Evolutionary conservation across 1,140 invertebrate species (phyloP), one percentile per base, ranked within the genome.

Genomic region (Aphis craccivora): DNA sequence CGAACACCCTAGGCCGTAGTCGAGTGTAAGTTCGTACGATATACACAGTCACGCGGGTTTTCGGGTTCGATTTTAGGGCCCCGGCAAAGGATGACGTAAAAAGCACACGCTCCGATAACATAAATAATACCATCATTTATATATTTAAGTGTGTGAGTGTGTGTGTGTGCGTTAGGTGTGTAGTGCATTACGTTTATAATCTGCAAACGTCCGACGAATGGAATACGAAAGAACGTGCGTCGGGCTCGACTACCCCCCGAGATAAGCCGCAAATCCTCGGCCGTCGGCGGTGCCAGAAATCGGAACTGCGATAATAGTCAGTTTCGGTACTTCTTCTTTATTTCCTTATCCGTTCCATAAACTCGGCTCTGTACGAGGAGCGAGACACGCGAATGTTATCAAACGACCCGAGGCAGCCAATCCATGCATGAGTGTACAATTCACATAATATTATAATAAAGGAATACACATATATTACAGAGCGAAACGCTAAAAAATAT

Each of bases 261-360:
- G 53, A 90, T 90, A 90, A 90, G 89, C 89, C 53, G 25, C 55
- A 60, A 60, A 60, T 60, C 89, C 53, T 90, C 30, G 11, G 89
- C 53, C 89, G 37, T 53, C 37, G 88, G 87, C 87, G 51, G 51
- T 55, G n/a, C 88, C 51, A 55, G 51, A 35, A 90, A 55, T 53
- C 89, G 89, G 37, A 53, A 89, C 37, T 6, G 37, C 35, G 51
- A 60, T 60, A 55, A 67, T 18, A 9, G 23, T 9, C 30, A 67
- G 89, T 90, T 67, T 23, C 6, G 23, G 23, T n/a, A 45, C 25
- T 48, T 53, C 35, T 89, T 89, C 20, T 37, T 53, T 37, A 40
- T 37, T 89, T 53, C 22, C 22, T 43, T 45, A 43, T 43, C 25
- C 22, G 40, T 30, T 67, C n/a, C 60, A 67, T 67, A 67, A 67